These are phyloP conservation scores for Florisuga fusca DNA, from an alignment of 2,797 vertebrate species.

Conservation along the genomic window DNA sequence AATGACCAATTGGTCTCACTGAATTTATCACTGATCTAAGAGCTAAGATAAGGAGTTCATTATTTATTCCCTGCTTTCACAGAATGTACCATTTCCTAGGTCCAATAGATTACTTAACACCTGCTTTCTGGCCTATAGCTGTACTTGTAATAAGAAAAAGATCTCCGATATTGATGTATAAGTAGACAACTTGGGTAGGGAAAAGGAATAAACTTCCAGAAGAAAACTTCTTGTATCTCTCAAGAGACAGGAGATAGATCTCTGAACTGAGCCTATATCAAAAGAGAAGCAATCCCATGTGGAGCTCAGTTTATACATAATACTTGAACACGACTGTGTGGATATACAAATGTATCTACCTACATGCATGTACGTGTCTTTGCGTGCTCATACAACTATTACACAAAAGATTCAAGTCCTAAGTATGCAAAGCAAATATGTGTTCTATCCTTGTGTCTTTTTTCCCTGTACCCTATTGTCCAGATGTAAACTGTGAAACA, in stretches of 20 bases:
- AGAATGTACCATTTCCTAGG: background rate
- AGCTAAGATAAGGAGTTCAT: background rate
- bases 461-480: background rate
- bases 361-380: background rate
- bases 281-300: background rate
- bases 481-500: constrained; percentile 54
- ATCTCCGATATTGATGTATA: background rate
- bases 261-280: background rate
- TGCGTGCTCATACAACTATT: background rate
- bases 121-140: background rate
- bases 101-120: background rate
- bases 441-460: background rate
- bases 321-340: fast-evolving
- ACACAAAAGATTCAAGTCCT: background rate
- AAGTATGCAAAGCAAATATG: background rate
- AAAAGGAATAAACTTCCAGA: background rate
- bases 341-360: background rate
- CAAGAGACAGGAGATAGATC: background rate
- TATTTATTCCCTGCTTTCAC: background rate
- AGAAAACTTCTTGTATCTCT: background rate
- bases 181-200: background rate
- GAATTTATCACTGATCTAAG: background rate
- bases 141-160: background rate
- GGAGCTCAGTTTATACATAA: background rate
- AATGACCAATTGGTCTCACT: background rate